phyloP scores from a whole-genome alignment of 1,140 invertebrate species.

The Drosophila sechellia region DNA sequence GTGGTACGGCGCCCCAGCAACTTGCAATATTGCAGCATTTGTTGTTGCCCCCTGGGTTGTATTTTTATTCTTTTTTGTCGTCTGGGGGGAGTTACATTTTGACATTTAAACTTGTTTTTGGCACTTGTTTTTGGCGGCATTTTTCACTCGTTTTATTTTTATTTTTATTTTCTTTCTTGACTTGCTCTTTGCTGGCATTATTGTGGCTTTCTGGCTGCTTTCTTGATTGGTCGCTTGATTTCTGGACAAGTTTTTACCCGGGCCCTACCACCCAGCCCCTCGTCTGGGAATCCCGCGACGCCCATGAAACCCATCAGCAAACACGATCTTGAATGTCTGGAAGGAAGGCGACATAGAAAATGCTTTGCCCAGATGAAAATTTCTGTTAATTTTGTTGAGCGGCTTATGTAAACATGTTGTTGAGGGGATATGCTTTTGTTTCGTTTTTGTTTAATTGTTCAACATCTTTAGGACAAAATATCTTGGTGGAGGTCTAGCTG shows the following conservation, averaged over 20 bases:
- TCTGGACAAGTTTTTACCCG: slow-evolving; percentile 36
- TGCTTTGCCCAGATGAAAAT: slow-evolving; percentile 58
- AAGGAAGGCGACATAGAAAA: slow-evolving; percentile 47
- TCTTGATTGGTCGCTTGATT: slow-evolving; percentile 59
- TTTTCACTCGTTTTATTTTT: slow-evolving; percentile 63
- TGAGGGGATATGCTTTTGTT: background rate
- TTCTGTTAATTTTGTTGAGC: slow-evolving; percentile 15
- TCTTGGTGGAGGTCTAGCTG: slow-evolving; percentile 6
- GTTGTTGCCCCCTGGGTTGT: slow-evolving; percentile 41
- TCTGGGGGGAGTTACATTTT: slow-evolving; percentile 67
- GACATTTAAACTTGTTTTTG: slow-evolving; percentile 82
- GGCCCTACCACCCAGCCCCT: slow-evolving; percentile 33
- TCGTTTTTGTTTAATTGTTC: background rate
- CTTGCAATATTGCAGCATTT: slow-evolving; percentile 51
- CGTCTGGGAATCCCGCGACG: background rate
- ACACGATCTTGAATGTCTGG: slow-evolving; percentile 59
- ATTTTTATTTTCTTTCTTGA: slow-evolving; percentile 76
- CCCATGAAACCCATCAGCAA: slow-evolving; percentile 13
- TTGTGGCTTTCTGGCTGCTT: slow-evolving; percentile 17
- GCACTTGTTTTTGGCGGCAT: slow-evolving; percentile 58
- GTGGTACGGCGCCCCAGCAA: slow-evolving; percentile 64
- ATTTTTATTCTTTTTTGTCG: slow-evolving; percentile 30
- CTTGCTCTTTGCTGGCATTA: slow-evolving; percentile 66
- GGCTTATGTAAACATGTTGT: slow-evolving; percentile 12
- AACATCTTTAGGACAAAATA: slow-evolving; percentile 5